A percentile compares a stretch with the other conserved stretches of the same genome.
phyloP scores from a whole-genome alignment of 2,797 vertebrate species.

The Scomberomorus guttatus region DNA sequence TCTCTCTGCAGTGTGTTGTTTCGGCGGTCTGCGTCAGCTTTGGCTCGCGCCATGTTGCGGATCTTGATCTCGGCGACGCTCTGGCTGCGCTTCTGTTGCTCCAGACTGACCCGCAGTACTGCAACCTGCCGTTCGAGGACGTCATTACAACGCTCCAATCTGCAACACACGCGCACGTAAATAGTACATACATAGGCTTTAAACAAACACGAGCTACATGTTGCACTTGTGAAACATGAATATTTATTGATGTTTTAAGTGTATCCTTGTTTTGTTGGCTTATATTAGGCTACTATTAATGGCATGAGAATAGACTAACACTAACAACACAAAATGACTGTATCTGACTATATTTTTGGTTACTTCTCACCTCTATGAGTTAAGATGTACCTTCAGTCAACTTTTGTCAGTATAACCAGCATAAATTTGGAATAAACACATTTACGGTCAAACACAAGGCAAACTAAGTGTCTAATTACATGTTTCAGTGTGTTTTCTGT shows the following conservation, averaged over 20 bases:
- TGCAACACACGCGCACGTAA: conserved; percentile 41
- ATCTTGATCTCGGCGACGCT: conserved; percentile 84
- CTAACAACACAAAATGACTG: no score
- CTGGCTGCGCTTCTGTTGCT: conserved; percentile 82
- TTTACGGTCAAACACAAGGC: no score
- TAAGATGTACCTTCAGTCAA: no score
- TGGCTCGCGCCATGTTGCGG: conserved; percentile 82
- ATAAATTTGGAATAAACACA: no score
- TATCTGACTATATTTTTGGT: no score
- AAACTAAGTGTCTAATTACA: no score
- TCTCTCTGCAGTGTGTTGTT: conserved; percentile 85
- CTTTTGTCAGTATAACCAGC: no score
- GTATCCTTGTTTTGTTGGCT: no score
- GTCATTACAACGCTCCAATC: conserved; percentile 86
- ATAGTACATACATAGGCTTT: background rate
- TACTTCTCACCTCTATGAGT: no score
- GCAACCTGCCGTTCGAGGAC: conserved; percentile 82
- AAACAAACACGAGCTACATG: background rate
- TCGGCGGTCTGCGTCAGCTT: conserved; percentile 81
- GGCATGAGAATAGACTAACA: no score
- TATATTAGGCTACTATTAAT: no score
- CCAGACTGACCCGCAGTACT: conserved; percentile 76
- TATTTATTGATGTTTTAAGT: background rate
- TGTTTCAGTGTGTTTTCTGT: no score
- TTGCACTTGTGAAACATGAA: background rate